Percentiles rank a stretch among this genome's conserved stretches.
phyloP scores from a whole-genome alignment of 2,113 vertebrate species.

The Pampusana beccarii region DNA sequence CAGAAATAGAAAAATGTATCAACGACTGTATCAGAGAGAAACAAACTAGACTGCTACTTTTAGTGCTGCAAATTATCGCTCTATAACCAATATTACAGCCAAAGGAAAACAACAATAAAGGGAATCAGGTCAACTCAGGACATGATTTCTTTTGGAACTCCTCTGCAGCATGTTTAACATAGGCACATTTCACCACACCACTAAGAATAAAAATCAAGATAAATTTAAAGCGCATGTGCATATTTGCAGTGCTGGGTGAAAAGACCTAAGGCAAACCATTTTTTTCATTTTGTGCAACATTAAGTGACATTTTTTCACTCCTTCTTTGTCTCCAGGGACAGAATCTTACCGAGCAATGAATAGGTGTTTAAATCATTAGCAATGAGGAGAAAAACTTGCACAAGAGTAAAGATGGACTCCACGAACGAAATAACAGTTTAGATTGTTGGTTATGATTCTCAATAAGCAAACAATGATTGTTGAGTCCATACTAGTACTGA shows the following conservation, averaged over 20 bases:
- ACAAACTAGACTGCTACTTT: neutral
- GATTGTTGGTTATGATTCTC: neutral
- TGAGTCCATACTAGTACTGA: neutral
- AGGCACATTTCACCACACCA: neutral
- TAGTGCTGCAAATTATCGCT: neutral
- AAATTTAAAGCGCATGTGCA: neutral
- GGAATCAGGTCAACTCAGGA: neutral
- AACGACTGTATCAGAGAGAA: neutral
- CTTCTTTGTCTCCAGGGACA: neutral
- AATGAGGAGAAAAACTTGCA: neutral
- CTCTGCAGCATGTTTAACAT: neutral
- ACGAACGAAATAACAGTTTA: neutral
- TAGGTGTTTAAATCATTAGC: neutral
- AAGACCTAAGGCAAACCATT: neutral
- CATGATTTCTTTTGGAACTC: neutral
- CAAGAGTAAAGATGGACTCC: neutral
- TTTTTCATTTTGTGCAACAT: neutral
- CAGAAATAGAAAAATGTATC: neutral
- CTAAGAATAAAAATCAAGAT: neutral
- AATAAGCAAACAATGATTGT: neutral
- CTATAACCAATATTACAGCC: neutral
- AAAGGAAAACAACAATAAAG: neutral
- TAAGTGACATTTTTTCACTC: neutral
- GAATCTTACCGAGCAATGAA: neutral
- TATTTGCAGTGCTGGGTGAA: neutral